Conservation (phyloP, 2,888 invertebrate species). For the Acleris holmiana region DNA sequence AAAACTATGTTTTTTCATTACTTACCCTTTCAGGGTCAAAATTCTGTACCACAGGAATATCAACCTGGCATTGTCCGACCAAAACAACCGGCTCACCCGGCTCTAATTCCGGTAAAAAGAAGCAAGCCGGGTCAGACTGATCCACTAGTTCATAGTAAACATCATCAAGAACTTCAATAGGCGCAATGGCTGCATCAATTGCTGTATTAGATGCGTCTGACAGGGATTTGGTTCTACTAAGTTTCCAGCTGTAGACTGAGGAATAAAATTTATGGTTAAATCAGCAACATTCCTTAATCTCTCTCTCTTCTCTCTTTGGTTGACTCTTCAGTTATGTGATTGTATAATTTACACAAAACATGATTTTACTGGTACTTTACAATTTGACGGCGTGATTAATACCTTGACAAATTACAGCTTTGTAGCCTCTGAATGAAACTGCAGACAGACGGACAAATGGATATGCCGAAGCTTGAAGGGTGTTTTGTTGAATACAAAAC, state of each 20-base stretch:
- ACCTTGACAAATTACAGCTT: too few relatives aligned
- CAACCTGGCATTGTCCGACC: conserved; percentile 63
- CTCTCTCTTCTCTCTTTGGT: too few relatives aligned
- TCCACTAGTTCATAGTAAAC: conserved; percentile 60
- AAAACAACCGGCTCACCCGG: conserved; percentile 61
- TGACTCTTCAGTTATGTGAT: too few relatives aligned
- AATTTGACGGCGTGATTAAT: too few relatives aligned
- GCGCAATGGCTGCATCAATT: conserved; percentile 52
- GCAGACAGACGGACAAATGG: too few relatives aligned
- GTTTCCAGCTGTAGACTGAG: conserved; percentile 75
- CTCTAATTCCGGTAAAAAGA: conserved; percentile 60
- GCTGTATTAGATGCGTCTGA: conserved; percentile 44
- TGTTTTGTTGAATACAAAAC: too few relatives aligned
- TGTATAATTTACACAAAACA: too few relatives aligned
- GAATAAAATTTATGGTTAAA: conserved; percentile 16
- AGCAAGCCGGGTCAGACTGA: conserved; percentile 65
- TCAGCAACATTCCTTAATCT: not conserved
- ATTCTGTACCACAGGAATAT: conserved; percentile 56
- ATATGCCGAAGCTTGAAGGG: too few relatives aligned
- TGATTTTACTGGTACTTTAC: too few relatives aligned
- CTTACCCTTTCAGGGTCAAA: conserved; percentile 59
- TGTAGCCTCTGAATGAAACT: too few relatives aligned
- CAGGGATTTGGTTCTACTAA: conserved; percentile 58
- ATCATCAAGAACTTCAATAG: conserved; percentile 55
- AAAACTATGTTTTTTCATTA: too few relatives aligned